phyloP scores from a whole-genome alignment of 2,888 invertebrate species.

The Parelbella ahira region DNA sequence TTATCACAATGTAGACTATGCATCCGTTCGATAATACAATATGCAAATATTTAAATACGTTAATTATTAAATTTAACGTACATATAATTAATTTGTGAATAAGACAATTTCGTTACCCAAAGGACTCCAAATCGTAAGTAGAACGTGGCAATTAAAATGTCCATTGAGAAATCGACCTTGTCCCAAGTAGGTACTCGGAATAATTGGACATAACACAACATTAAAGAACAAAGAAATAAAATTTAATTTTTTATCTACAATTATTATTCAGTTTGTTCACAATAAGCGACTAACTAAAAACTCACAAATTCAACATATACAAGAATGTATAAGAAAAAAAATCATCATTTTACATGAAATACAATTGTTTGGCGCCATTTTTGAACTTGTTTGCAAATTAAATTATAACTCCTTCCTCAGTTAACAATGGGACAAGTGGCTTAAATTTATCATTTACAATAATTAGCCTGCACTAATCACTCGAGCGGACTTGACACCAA shows the following conservation, averaged over 20 bases:
- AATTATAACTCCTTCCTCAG: too few species aligned
- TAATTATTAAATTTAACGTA: too few species aligned
- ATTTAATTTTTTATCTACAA: slow-evolving; percentile 36
- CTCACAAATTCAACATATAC: too few species aligned
- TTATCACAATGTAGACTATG: too few species aligned
- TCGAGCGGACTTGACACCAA: slow-evolving; percentile 65
- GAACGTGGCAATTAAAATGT: slow-evolving; percentile 44
- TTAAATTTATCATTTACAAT: slow-evolving; percentile 44
- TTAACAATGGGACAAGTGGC: neutral
- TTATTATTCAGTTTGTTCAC: slow-evolving; percentile 3
- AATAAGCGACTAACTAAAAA: neutral
- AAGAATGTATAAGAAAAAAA: too few species aligned
- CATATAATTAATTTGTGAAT: too few species aligned
- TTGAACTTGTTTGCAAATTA: too few species aligned
- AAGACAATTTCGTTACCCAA: slow-evolving; percentile 7
- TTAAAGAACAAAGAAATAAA: slow-evolving; percentile 47
- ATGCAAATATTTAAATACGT: neutral
- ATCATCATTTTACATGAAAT: too few species aligned
- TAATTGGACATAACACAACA: slow-evolving; percentile 49
- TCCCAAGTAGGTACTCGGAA: slow-evolving; percentile 36
- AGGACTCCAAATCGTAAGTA: slow-evolving; percentile 31
- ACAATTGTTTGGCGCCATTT: too few species aligned
- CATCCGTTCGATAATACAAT: neutral
- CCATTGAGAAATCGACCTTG: slow-evolving; percentile 57
- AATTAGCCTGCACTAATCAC: slow-evolving; percentile 52